Evolutionary conservation across 2,113 vertebrate species (phyloP), one percentile per base, ranked within the genome.

Genomic region (Macquaria ambigua): DNA sequence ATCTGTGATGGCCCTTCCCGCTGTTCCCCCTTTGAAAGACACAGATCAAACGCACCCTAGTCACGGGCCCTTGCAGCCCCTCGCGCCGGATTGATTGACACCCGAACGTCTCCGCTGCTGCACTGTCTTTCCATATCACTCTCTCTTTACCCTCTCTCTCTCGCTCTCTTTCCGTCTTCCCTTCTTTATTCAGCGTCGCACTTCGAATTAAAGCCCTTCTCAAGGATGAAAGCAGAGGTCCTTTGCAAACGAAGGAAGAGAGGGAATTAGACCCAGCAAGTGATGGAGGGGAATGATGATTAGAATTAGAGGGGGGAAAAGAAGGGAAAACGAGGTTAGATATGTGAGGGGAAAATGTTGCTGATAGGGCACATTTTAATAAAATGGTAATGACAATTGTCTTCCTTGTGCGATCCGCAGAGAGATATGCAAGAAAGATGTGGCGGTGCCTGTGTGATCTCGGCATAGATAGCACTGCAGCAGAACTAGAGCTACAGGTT

Each of bases 71-170:
- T 91, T 66, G 84, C 90, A 89, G 81, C 90, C 88, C 85, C 87
- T 90, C 85, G 18, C 90, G 83, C 95, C 95, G 90, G 81, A 90
- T 94, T 97, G 97, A 98, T 97, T 97, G 97, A 95, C 97, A 97
- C 79, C 87, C 94, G 86, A 96, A 93, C 79, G 88, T 94, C 92
- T 93, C 85, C 37, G 23, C 78, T 16, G 86, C 87, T 37, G 71
- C 83, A 85, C 83, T 88, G 89, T 91, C 92, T 90, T 83, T 88
- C 90, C 74, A 66, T 78, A 90, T 94, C 90, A 75, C 87, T 83
- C 87, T 80, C 77, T 67, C 74, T 56, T 23, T 78, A 61, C 68
- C 41, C 62, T 20, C 68, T 39, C 87, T 8, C 77, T 48, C 74
- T 48, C 81, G 56, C 78, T 74, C 63, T 70, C 83, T 37, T 66